Percentiles rank a stretch among this genome's conserved stretches.
phyloP scores from a whole-genome alignment of 1,140 invertebrate species.

The Drosophila lowei region DNA sequence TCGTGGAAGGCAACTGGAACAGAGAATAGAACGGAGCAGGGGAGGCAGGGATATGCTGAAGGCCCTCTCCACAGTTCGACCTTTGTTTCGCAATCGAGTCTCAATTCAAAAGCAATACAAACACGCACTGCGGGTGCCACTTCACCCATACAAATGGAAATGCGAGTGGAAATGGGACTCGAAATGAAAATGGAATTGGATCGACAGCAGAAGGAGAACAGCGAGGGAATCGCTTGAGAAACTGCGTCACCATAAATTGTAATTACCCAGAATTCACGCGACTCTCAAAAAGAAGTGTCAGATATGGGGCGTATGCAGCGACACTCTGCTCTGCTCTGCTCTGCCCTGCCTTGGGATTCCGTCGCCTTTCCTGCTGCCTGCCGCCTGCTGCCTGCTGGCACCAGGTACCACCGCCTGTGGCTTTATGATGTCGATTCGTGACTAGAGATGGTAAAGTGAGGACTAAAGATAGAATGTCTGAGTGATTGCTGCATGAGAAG shows the following conservation, averaged over 20 bases:
- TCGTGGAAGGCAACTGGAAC: slow-evolving; percentile 68
- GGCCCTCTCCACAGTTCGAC: slow-evolving; percentile 23
- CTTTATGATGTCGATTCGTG: background rate
- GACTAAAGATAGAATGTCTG: background rate
- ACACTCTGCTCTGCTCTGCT: slow-evolving; percentile 38
- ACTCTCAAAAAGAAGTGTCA: slow-evolving; percentile 47
- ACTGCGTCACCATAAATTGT: slow-evolving; percentile 66
- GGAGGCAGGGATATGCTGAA: slow-evolving; percentile 6
- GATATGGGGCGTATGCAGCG: slow-evolving; percentile 61
- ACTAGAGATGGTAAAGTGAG: slow-evolving; percentile 7
- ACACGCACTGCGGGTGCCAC: slow-evolving; percentile 76
- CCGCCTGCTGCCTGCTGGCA: slow-evolving; percentile 46
- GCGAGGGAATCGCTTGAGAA: slow-evolving; percentile 29
- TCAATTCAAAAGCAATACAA: slow-evolving; percentile 79
- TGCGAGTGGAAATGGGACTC: background rate
- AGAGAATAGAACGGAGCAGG: slow-evolving; percentile 18
- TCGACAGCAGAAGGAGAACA: background rate
- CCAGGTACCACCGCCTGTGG: slow-evolving; percentile 42
- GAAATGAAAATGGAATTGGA: slow-evolving; percentile 30
- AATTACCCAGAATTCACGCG: slow-evolving; percentile 78
- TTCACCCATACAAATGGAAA: slow-evolving; percentile 42
- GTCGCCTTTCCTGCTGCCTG: background rate
- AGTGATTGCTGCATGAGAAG: no score
- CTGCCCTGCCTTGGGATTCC: background rate
- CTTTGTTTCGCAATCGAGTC: slow-evolving; percentile 77